These are phyloP conservation scores for Aethes cnicana DNA, from an alignment of 2,888 invertebrate species.

Conservation along the genomic window DNA sequence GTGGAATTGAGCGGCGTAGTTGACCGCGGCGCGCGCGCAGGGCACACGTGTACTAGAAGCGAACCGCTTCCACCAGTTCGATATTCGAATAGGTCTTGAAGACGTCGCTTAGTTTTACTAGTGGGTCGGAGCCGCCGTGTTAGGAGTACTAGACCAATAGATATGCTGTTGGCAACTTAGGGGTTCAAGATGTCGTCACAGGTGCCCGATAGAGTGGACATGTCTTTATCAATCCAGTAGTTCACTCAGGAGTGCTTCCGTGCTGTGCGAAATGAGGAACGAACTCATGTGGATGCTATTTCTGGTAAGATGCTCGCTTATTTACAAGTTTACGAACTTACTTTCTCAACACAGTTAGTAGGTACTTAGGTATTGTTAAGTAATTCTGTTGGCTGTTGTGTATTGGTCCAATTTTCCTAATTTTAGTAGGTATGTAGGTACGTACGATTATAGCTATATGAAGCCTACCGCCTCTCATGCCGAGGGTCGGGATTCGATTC, in stretches of 20 bases:
- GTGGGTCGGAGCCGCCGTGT: conserved; percentile 48
- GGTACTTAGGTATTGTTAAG: too few relatives aligned
- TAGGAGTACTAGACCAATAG: conserved; percentile 24
- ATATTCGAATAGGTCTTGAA: conserved; percentile 57
- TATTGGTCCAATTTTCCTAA: too few relatives aligned
- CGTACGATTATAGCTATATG: too few relatives aligned
- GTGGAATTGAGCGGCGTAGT: conserved; percentile 64
- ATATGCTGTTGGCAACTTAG: conserved; percentile 19
- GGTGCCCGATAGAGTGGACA: conserved; percentile 69
- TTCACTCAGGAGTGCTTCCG: conserved; percentile 49
- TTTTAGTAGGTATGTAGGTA: too few relatives aligned
- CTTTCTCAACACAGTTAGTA: too few relatives aligned
- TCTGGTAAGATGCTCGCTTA: conserved; percentile 56
- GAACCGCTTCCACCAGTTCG: conserved; percentile 65
- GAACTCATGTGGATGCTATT: conserved; percentile 66
- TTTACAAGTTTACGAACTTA: too few relatives aligned
- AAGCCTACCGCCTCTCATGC: too few relatives aligned
- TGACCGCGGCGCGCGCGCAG: conserved; percentile 70
- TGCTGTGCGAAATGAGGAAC: conserved; percentile 70
- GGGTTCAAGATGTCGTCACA: conserved; percentile 56
- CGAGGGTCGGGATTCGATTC: too few relatives aligned
- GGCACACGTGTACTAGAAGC: conserved; percentile 79
- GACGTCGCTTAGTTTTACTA: conserved; percentile 74
- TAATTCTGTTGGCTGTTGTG: too few relatives aligned
- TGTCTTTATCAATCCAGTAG: conserved; percentile 78